Evolutionary conservation across 2,113 vertebrate genomes (phyloP), one percentile per base, ranked within the genome.

Genomic region (Pachyramphus minor): DNA sequence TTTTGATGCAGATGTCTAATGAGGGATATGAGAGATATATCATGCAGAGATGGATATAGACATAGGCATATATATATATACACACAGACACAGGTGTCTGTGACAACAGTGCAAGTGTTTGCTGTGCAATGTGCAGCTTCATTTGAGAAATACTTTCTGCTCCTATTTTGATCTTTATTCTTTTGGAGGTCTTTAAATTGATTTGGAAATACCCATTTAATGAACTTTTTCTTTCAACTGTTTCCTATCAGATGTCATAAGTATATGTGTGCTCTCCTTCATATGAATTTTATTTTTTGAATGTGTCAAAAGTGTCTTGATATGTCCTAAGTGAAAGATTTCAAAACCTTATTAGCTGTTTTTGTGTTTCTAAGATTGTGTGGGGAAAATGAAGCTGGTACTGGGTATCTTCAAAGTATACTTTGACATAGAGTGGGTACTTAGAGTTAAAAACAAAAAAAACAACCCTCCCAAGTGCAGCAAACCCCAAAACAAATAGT

Each of bases 381-480:
- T 39, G 28, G 59, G 19, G 22, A 84, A 59, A 91, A 49, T 45
- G 35, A 31, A 84, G 35, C 25, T 77, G 63, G 31, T 62, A n/a
- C 35, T 58, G 17, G 8, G 21, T 68, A 76, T 80, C 28, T 87
- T 87, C 14, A 27, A n/a, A 72, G 19, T 41, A 7, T 72, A 11
- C 37, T 49, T 44, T 53, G 67, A 16, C 56, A 30, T 53, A 16
- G 6, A 39, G 20, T 39, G 39, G 5, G 15, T 64, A 37, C 19
- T 41, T 82, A 14, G 13, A 56, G 18, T 39, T 77, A n/a, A 77
- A 75, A 90, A n/a, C 7, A 42, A 49, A 53, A 76, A 63, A 24
- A 0, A 50, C 5, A n/a, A n/a, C 2, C 11, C 11, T 85, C 55
- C 25, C 37, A 60, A 77, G 30, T 3, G 2, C 6, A 28, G 33